Evolutionary conservation across 23 tunicate species (phyloP).

Genomic region (Phallusia fumigata): DNA sequence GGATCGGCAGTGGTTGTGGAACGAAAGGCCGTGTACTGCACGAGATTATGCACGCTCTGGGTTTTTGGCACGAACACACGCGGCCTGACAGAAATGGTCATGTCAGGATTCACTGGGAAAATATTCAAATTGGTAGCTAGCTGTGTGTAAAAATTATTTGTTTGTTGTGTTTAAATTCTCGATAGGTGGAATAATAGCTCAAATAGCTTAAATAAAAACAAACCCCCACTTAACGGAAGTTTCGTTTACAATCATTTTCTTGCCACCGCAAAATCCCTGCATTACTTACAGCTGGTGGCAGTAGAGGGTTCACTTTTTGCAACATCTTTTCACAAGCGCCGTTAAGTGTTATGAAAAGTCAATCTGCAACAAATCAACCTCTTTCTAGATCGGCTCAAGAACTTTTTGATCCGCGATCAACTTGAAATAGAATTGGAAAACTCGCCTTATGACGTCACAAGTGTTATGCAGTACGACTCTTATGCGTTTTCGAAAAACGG

Average conservation of each 20-base stretch:
- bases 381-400: neutral
- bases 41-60: neutral
- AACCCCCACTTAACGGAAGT: no score
- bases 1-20: neutral
- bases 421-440: neutral
- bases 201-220: no score
- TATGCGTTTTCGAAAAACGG: constrained; percentile 1
- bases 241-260: no score
- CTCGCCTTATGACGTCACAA: neutral
- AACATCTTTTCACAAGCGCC: no score
- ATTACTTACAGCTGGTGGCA: no score
- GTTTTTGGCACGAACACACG: constrained; percentile 6
- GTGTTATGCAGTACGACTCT: neutral
- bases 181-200: no score
- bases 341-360: no score
- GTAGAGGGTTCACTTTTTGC: no score
- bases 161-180: no score
- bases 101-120: neutral
- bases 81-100: neutral
- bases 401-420: neutral
- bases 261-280: no score
- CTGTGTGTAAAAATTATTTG: no score
- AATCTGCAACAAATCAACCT: neutral
- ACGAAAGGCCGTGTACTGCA: neutral
- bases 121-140: neutral